Conservation (phyloP, 2,797 vertebrate genomes). For the Hypotaenidia philippensis region DNA sequence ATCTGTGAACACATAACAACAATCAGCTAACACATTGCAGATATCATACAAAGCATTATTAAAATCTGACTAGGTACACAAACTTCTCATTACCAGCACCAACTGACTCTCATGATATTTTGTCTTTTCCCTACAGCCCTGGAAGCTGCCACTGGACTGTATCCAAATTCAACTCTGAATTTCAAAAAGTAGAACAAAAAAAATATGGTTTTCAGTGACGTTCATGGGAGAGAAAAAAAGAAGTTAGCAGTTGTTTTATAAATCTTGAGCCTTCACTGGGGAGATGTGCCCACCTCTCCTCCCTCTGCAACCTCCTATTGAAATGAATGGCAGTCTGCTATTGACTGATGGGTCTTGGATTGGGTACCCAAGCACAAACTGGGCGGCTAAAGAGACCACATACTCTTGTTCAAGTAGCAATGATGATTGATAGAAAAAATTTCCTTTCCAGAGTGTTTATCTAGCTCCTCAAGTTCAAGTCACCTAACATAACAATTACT, state of each 20-base stretch:
- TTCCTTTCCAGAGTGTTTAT: background rate
- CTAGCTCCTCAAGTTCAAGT: background rate
- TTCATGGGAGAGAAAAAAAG: background rate
- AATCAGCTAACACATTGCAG: background rate
- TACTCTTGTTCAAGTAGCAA: background rate
- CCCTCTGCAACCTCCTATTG: background rate
- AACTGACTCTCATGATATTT: background rate
- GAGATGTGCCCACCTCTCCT: background rate
- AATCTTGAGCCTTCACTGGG: background rate
- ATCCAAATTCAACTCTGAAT: background rate
- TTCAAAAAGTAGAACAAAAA: background rate
- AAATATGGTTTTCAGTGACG: background rate
- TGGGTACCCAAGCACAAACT: background rate
- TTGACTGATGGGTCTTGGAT: background rate
- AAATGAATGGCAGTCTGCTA: background rate
- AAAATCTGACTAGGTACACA: background rate
- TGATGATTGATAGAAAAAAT: background rate
- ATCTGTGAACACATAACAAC: background rate
- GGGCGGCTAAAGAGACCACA: background rate
- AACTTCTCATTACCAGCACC: background rate
- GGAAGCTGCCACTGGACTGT: background rate
- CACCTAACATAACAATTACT: background rate
- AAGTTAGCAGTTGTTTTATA: background rate
- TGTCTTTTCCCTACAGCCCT: background rate
- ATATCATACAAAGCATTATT: background rate